Evolutionary conservation across 2,888 invertebrate genomes (phyloP).

Genomic region (Rugalucina vietnamica): DNA sequence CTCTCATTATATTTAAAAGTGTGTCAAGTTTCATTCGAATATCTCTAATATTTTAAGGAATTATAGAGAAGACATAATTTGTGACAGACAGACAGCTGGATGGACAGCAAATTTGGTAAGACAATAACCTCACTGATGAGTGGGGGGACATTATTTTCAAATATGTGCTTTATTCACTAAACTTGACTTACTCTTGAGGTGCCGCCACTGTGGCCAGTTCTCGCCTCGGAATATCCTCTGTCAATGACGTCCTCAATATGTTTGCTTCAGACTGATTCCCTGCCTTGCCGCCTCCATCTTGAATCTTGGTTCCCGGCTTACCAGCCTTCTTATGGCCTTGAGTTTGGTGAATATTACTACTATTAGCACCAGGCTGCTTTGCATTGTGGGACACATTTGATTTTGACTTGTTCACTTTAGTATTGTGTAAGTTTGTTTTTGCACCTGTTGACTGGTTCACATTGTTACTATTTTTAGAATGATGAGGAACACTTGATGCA

Average conservation of each 20-base stretch:
- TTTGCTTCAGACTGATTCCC: constrained; percentile 31
- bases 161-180: too few species aligned
- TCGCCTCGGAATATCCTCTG: constrained; percentile 68
- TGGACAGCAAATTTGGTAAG: too few species aligned
- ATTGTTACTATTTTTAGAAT: constrained; percentile 39
- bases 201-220: constrained; percentile 59
- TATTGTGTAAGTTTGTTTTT: constrained; percentile 11
- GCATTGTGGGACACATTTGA: constrained; percentile 39
- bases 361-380: constrained; percentile 25
- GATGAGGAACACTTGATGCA: constrained; percentile 15
- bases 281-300: constrained; percentile 24
- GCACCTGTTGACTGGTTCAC: constrained; percentile 56
- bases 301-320: constrained; percentile 28
- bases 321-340: constrained; percentile 41
- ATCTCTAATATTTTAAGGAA: too few species aligned
- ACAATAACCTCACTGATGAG: too few species aligned
- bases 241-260: constrained; percentile 50
- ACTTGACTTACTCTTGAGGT: constrained; percentile 69
- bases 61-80: too few species aligned
- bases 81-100: too few species aligned
- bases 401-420: constrained; percentile 52
- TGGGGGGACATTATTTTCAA: too few species aligned
- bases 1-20: too few species aligned
- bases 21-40: too few species aligned
- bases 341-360: constrained; percentile 16